Conservation (phyloP, 2,113 vertebrate species). For the Crocuta crocuta region DNA sequence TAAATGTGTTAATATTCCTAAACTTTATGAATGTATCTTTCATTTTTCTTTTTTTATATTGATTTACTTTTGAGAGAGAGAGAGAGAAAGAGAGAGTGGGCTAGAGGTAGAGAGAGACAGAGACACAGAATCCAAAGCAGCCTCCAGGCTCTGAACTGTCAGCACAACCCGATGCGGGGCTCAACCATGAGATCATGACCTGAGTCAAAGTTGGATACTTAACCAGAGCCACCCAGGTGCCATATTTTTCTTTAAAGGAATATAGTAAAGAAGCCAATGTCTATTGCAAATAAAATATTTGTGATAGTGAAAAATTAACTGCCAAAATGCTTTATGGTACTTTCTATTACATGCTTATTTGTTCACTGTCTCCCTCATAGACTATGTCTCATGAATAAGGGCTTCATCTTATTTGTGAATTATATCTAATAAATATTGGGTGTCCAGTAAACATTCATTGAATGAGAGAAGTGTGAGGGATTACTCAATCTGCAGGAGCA, state of each 20-base stretch:
- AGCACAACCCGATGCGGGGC: no score
- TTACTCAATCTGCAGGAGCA: background rate
- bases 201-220: no score
- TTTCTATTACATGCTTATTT: background rate
- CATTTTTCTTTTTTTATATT: background rate
- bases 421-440: background rate
- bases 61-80: no score
- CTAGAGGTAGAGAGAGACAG: no score
- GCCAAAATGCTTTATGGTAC: background rate
- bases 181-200: no score
- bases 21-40: background rate
- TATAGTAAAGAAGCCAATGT: slow-evolving; percentile 10
- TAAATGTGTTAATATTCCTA: slow-evolving; percentile 57
- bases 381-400: background rate
- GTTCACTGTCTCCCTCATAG: background rate
- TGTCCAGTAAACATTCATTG: background rate
- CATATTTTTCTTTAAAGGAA: slow-evolving; percentile 47
- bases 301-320: slow-evolving; percentile 12
- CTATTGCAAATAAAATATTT: background rate
- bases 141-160: no score
- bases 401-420: background rate
- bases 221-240: no score
- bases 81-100: no score
- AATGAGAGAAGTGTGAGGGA: background rate
- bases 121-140: no score